phyloP scores from a whole-genome alignment of 2,888 invertebrate species.

The Coecobrya sp. region DNA sequence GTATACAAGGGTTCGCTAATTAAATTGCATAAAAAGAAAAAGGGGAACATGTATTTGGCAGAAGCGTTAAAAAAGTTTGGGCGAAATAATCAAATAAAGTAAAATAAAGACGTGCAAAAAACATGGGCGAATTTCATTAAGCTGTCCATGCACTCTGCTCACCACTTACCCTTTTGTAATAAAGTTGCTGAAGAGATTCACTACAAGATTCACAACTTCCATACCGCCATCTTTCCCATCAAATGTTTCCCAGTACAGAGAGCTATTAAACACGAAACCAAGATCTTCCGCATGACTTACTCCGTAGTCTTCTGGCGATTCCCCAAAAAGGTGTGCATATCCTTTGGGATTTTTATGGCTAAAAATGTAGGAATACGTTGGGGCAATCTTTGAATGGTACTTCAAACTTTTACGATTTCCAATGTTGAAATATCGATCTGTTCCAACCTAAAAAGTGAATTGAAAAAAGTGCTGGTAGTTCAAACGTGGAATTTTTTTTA shows the following conservation, averaged over 20 bases:
- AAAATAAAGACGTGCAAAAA: not conserved
- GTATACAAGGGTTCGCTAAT: slow-evolving; percentile 80
- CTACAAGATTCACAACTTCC: slow-evolving; percentile 66
- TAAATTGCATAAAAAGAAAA: not conserved
- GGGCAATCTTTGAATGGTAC: slow-evolving; percentile 75
- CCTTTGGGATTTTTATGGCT: slow-evolving; percentile 63
- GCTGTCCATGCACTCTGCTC: not conserved
- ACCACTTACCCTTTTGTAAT: slow-evolving; percentile 71
- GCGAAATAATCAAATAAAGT: not conserved
- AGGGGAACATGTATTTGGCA: too few species aligned
- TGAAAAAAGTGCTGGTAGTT: slow-evolving; percentile 25
- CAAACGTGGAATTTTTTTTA: slow-evolving; percentile 18
- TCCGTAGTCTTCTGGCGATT: slow-evolving; percentile 56
- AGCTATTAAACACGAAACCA: slow-evolving; percentile 71
- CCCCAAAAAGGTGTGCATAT: slow-evolving; percentile 58
- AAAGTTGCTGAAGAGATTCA: slow-evolving; percentile 79
- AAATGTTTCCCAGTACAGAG: slow-evolving; percentile 73
- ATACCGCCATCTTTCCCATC: slow-evolving; percentile 64
- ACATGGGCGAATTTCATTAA: not conserved
- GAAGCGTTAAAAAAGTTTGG: too few species aligned
- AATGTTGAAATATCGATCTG: slow-evolving; percentile 67
- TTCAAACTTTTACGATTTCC: slow-evolving; percentile 70
- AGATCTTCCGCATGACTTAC: slow-evolving; percentile 71
- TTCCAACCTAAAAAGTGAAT: slow-evolving; percentile 35
- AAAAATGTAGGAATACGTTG: slow-evolving; percentile 79